phyloP scores from a whole-genome alignment of 2,797 vertebrate genomes.

The Sandelia bainsii region DNA sequence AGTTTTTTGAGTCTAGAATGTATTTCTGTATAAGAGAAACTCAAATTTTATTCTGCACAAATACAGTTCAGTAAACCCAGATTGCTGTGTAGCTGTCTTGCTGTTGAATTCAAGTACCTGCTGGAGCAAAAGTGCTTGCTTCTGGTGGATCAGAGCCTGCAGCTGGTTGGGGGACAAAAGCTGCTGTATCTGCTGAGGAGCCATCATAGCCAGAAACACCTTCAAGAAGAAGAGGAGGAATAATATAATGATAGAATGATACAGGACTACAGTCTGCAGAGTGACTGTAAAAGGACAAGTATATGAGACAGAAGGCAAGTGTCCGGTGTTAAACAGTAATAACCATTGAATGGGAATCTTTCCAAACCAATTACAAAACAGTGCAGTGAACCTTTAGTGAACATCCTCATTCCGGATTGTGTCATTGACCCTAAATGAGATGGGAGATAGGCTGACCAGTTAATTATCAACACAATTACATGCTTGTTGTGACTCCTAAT shows the following conservation, averaged over 20 bases:
- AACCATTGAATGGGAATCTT: conserved; percentile 47
- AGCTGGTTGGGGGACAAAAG: conserved; percentile 88
- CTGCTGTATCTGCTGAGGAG: conserved; percentile 94
- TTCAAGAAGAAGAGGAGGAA: conserved; percentile 70
- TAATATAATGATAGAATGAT: no score
- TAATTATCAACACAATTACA: conserved; percentile 83
- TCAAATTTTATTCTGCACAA: background rate
- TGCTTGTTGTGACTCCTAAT: conserved; percentile 81
- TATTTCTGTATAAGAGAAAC: background rate
- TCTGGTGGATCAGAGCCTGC: conserved; percentile 93
- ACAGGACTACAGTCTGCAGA: conserved; percentile 7
- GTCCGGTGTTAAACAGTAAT: conserved; percentile 67
- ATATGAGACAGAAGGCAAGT: conserved; percentile 29
- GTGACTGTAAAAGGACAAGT: conserved; percentile 55
- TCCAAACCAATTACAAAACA: conserved; percentile 67
- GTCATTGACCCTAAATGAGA: conserved; percentile 74
- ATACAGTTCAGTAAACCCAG: background rate
- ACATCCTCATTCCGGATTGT: conserved; percentile 63
- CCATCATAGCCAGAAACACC: conserved; percentile 94
- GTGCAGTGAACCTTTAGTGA: conserved; percentile 62
- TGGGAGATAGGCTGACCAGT: conserved; percentile 59
- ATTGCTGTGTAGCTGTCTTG: background rate
- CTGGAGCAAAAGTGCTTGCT: conserved; percentile 93
- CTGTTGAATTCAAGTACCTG: conserved; percentile 86
- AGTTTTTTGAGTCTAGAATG: background rate